Evolutionary conservation across 1,140 invertebrate genomes (phyloP), one percentile per base, ranked within the genome.

Genomic region (Bombyx mandarina): DNA sequence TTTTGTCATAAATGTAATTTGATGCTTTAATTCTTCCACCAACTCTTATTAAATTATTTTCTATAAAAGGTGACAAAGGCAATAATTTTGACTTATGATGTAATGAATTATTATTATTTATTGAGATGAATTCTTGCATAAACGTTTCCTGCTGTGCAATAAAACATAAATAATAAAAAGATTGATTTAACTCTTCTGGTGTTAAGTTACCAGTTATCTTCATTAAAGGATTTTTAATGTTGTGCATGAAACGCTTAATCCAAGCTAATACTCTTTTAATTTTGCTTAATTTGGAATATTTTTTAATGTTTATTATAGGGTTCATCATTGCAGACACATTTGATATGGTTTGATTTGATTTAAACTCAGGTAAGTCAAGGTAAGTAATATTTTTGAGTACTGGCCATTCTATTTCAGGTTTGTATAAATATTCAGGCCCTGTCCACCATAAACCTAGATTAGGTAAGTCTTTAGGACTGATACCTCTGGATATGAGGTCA

Each of bases 401-500:
- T 45, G 10, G 44, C 9, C 12, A 22, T 42, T 51, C 26, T 44
- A 0, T 6, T 50, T 51, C 35, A 43, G 10, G 43, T n/a, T 49
- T 46, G 3, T 12, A 10, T 45, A 55, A 45, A 18, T 44, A 55
- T 4, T 3, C 8, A 4, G 63, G 63, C 1, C 63, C 63, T 6
- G 7, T 26, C 63, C 57, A 62, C 60, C 63, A 66, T 8, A 62
- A 44, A 45, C 53, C 43, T n/a, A 44, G 35, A 52, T 44, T 55
- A 7, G 26, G 10, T 18, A 82, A 54, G 12, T 65, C 42, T 6
- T 49, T 18, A 18, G 63, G 22, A 49, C 46, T n/a, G 42, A 64
- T 45, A 9, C 71, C 71, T 7, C 69, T 52, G 8, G 66, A 67
- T 18, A 74, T 55, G n/a, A 69, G 52, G 60, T 74, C 71, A 26